These are phyloP conservation scores for Drosophila neonasuta DNA, from an alignment of 2,888 invertebrate species.

Conservation along the genomic window DNA sequence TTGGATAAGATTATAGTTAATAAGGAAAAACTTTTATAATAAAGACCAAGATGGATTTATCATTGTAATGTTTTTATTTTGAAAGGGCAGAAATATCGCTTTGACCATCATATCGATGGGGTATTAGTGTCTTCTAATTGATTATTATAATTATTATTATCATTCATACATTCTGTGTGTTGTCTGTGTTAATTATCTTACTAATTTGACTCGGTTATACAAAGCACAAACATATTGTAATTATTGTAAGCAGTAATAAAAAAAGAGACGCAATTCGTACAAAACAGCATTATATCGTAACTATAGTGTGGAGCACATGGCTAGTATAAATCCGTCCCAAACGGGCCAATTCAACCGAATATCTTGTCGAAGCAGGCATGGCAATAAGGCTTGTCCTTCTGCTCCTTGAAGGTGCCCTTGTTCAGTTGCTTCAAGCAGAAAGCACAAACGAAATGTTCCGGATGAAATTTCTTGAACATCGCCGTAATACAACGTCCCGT, in stretches of 20 bases:
- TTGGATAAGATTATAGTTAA: neutral
- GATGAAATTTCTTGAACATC: slow-evolving; percentile 99
- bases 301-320: slow-evolving; percentile 32
- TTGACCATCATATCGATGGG: slow-evolving; percentile 55
- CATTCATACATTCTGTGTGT: slow-evolving; percentile 33
- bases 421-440: slow-evolving; percentile 98
- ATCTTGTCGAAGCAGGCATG: slow-evolving; percentile 98
- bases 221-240: slow-evolving; percentile 63
- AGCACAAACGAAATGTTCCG: slow-evolving; percentile 99
- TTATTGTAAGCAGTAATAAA: slow-evolving; percentile 41
- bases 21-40: neutral
- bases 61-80: slow-evolving; percentile 47
- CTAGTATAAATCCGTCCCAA: slow-evolving; percentile 7
- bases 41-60: slow-evolving; percentile 12
- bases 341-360: slow-evolving; percentile 87
- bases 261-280: slow-evolving; percentile 47
- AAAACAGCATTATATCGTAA: slow-evolving; percentile 57
- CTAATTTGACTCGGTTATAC: slow-evolving; percentile 77
- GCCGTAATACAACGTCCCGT: slow-evolving; percentile 99
- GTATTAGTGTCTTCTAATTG: slow-evolving; percentile 72
- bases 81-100: slow-evolving; percentile 68
- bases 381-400: slow-evolving; percentile 99
- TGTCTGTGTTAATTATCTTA: slow-evolving; percentile 68
- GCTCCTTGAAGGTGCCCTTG: slow-evolving; percentile 99
- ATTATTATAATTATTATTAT: slow-evolving; percentile 46